Conservation (phyloP, 2,888 invertebrate genomes). For the Agrenia bidenticulata region DNA sequence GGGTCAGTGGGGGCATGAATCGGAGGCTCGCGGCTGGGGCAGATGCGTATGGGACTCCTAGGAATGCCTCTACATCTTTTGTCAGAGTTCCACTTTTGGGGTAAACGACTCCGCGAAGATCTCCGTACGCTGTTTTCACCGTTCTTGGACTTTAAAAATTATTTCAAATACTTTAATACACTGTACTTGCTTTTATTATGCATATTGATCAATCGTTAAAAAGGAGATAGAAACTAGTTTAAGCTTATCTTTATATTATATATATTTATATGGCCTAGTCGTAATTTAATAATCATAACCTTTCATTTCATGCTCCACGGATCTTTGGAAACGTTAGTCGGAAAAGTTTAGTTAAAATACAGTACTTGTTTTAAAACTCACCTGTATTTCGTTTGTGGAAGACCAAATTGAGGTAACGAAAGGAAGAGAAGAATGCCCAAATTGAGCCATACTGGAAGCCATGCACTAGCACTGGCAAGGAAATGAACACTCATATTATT, state of each 20-base stretch:
- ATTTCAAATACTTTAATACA: no score
- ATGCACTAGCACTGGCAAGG: conserved; percentile 46
- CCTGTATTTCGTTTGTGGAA: conserved; percentile 53
- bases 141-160: conserved; percentile 45
- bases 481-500: conserved; percentile 18
- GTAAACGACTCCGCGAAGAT: conserved; percentile 50
- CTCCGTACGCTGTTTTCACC: conserved; percentile 52
- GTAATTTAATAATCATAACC: no score
- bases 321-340: no score
- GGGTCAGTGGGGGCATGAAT: conserved; percentile 95
- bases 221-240: no score
- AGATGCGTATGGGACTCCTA: conserved; percentile 82
- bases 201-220: not conserved
- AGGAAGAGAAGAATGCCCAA: conserved; percentile 49
- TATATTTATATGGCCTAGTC: no score
- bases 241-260: no score
- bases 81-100: conserved; percentile 48
- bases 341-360: no score
- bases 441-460: conserved; percentile 51
- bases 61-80: conserved; percentile 51
- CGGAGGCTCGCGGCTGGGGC: conserved; percentile 83
- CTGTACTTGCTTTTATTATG: not conserved
- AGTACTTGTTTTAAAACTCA: no score
- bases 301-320: no score
- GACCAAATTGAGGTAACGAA: conserved; percentile 49